phyloP scores from a whole-genome alignment of 2,797 vertebrate species.

The Malurus splendens region DNA sequence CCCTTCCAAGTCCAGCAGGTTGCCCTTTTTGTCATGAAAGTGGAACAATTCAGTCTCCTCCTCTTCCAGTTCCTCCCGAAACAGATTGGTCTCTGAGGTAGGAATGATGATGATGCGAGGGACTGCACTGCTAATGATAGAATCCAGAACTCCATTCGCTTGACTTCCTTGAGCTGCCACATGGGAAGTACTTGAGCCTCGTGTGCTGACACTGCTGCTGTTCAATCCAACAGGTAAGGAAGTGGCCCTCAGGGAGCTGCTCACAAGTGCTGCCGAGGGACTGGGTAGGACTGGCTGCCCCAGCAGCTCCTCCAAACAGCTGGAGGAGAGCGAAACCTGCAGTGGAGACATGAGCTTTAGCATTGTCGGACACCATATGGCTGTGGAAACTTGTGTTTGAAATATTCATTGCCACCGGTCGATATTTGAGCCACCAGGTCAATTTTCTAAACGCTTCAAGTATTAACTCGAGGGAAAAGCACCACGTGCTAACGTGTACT shows the following conservation, averaged over 20 bases:
- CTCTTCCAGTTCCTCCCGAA: constrained; percentile 34
- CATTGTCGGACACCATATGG: not conserved
- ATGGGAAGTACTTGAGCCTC: not conserved
- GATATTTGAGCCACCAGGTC: not conserved
- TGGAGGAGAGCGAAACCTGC: constrained; percentile 30
- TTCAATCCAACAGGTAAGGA: constrained; percentile 61
- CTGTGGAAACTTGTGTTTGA: not conserved
- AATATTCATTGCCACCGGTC: not conserved
- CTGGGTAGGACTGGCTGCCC: not conserved
- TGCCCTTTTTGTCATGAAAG: constrained; percentile 40
- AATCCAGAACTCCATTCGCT: constrained; percentile 4
- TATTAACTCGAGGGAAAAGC: not conserved
- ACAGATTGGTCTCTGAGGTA: constrained; percentile 75
- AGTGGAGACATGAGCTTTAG: not conserved
- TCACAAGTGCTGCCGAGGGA: constrained; percentile 49
- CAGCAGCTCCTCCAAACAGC: constrained; percentile 24
- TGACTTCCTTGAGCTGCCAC: not conserved
- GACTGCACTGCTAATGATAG: constrained; percentile 36
- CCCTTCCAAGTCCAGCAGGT: constrained; percentile 60
- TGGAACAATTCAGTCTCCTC: constrained; percentile 46
- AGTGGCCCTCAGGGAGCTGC: constrained; percentile 70
- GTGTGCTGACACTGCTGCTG: not conserved
- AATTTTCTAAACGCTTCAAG: not conserved
- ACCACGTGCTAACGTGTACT: not conserved
- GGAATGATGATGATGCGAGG: constrained; percentile 81